These are phyloP conservation scores for Caenorhabditis doughertyi DNA, from an alignment of 2,888 invertebrate genomes.

Conservation along the genomic window DNA sequence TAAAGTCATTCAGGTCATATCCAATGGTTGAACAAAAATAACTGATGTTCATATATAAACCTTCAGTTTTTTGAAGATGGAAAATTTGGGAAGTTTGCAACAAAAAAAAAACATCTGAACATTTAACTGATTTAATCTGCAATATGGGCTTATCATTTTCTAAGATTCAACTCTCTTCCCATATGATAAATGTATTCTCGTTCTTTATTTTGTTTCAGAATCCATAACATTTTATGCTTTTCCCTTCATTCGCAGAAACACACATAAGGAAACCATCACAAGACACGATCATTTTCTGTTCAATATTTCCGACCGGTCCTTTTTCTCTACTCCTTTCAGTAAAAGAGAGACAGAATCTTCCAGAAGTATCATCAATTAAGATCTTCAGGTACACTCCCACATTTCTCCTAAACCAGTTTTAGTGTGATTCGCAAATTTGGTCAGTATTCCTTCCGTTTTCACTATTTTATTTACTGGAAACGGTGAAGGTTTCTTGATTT, in stretches of 20 bases:
- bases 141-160: background rate
- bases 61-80: too few relatives aligned
- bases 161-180: too few relatives aligned
- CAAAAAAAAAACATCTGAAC: too few relatives aligned
- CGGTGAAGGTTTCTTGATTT: background rate
- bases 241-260: background rate
- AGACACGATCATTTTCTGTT: constrained; percentile 3
- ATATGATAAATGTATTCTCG: background rate
- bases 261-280: constrained; percentile 1
- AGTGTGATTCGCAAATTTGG: background rate
- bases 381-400: background rate
- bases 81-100: too few relatives aligned
- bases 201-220: background rate
- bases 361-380: constrained; percentile 41
- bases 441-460: constrained; percentile 16
- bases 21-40: too few relatives aligned
- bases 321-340: constrained; percentile 2
- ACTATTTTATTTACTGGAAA: constrained; percentile 12
- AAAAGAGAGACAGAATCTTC: constrained; percentile 22
- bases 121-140: too few relatives aligned
- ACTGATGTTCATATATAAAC: too few relatives aligned
- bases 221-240: constrained; percentile 6
- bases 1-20: too few relatives aligned
- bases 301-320: constrained; percentile 7
- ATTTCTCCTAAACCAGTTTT: constrained; percentile 34